Evolutionary conservation across 2,888 invertebrate genomes (phyloP).

Genomic region (Leptinotarsa rubiginosa): DNA sequence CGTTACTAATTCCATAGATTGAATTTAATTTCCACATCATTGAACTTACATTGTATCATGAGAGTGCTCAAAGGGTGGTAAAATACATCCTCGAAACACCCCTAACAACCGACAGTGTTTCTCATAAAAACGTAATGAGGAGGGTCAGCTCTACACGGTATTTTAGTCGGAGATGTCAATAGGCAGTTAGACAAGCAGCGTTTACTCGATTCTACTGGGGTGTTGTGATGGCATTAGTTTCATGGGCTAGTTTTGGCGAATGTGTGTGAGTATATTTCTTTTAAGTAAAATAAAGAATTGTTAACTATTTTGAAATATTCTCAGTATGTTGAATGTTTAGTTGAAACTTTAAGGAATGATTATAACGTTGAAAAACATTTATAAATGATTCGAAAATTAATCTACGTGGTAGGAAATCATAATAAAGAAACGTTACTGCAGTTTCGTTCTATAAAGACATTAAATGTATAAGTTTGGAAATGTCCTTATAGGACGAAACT

Average conservation of each 20-base stretch:
- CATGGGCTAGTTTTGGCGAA: not conserved
- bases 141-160: not conserved
- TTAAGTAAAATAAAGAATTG: not conserved
- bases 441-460: no score
- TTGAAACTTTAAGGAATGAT: no score
- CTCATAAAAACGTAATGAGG: constrained; percentile 16
- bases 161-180: constrained; percentile 32
- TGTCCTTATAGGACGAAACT: no score
- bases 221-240: not conserved
- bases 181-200: constrained; percentile 35
- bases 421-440: no score
- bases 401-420: no score
- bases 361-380: no score
- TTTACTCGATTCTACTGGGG: not conserved
- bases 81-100: constrained; percentile 23
- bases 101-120: constrained; percentile 17
- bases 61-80: constrained; percentile 22
- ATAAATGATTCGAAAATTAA: no score
- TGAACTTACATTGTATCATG: constrained; percentile 11
- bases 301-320: not conserved
- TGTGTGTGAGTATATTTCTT: not conserved
- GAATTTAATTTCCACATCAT: constrained; percentile 24
- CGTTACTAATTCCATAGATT: constrained; percentile 23
- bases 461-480: no score
- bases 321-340: no score